Base-by-base conservation (phyloP, 1,140 invertebrate species). In the Aphis craccivora region DNA sequence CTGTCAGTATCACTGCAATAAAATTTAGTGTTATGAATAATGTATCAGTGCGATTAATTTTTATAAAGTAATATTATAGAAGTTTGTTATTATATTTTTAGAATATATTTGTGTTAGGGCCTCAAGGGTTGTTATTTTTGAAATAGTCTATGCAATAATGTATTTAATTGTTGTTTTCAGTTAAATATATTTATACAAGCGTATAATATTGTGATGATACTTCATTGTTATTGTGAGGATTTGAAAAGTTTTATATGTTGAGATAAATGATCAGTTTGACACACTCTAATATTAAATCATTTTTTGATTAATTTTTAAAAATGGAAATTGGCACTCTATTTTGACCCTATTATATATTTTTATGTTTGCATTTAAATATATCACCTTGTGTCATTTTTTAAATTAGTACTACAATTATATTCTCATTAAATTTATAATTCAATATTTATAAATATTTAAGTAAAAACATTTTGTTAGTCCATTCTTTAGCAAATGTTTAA, bases 121-220 rank as follows among this genome's bases (percentile, higher is more conserved):
- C 60, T 76, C 4, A 20, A 76, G n/a, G 60, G 30, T 76, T 35
- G 30, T 76, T 76, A 35, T 76, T 20, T n/a, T 35, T 86, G 20
- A 45, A 48, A 30, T 87, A 87, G 43, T 87, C 18, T n/a, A 87
- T 87, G 30, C 30, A 87, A 87, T 43, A 87, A 87, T 86, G 40
- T 84, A 84, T 43, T 25, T 84, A 23, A 76, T 76, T 76, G n/a
- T 76, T 84, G 35, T 84, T 84, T 84, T 84, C 22, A 84, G 9
- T 43, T 22, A 40, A 84, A 37, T 83, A 83, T 83, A 84, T 84
- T 25, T 84, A 84, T 40, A 84, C 23, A 84, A 0, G 3, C 30
- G 8, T 84, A 84, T 40, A 40, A 37, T 83, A 83, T 84, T 11
- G 23, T 84, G 22, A 84, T 40, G 81, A 40, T 84, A 2, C 37